Evolutionary conservation across 1,140 invertebrate genomes (phyloP), one percentile per base, ranked within the genome.

Genomic region (Heliothis virescens): DNA sequence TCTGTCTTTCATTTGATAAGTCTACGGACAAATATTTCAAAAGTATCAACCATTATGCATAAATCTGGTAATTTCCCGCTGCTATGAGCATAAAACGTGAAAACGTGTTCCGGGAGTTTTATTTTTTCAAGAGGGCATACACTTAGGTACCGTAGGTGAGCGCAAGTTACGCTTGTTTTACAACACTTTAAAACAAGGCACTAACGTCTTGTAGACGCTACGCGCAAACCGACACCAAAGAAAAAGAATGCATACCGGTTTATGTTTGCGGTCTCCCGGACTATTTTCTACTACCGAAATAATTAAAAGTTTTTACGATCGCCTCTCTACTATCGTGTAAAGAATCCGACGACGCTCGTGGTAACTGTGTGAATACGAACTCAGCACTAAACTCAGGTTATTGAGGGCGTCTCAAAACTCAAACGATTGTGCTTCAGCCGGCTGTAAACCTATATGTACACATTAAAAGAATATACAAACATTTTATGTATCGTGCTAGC

Each of bases 301-400:
- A 94, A 93, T 94, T 92, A 92, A 93, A 93, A 94, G 88, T 94
- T 93, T 94, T 94, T 91, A 93, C 88, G 91, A 91, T 86, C 86
- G 59, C 85, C 83, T 81, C 85, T 77, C 74, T 80, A 87, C 86
- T 77, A 78, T 80, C 75, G 82, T 86, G 87, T 89, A 88, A 89
- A 91, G 83, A 79, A 87, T 84, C 79, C 80, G 62, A 87, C 83
- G 85, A 75, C 74, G 82, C 34, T 55, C 50, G 59, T 50, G 67
- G 63, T 85, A 67, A 79, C 76, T 63, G 75, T 53, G 67, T 59
- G 81, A 83, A 83, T 83, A 74, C 75, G 76, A 82, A 83, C 80
- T 81, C 81, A 74, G 82, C 83, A 85, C 77, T 86, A 86, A 87
- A 87, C 79, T 82, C 50, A 67, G 78, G 73, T 83, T 79, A 85